These are phyloP conservation scores for Chaetogeoica ovagalla DNA, from an alignment of 2,888 invertebrate species.

Conservation along the genomic window DNA sequence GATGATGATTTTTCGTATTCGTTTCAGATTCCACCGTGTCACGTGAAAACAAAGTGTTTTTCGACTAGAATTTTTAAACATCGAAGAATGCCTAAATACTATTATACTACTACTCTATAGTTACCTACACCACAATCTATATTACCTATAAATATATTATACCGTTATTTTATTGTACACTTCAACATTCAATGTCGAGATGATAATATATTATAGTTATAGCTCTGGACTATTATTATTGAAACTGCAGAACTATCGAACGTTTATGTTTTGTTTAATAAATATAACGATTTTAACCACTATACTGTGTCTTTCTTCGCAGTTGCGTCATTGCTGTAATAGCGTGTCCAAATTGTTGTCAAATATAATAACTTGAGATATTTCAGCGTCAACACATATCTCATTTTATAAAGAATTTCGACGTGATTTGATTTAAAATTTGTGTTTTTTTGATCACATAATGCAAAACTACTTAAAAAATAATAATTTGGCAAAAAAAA, in stretches of 20 bases:
- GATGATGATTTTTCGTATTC: constrained; percentile 54
- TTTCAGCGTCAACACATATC: too few relatives aligned
- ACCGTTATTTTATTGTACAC: constrained; percentile 19
- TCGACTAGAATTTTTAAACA: constrained; percentile 37
- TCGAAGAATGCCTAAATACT: background rate
- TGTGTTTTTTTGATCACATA: too few relatives aligned
- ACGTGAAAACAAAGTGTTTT: background rate
- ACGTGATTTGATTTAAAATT: too few relatives aligned
- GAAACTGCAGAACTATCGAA: background rate
- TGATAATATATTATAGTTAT: background rate
- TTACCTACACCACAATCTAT: constrained; percentile 16
- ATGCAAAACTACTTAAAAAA: too few relatives aligned
- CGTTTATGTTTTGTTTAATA: constrained; percentile 29
- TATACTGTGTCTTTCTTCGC: too few relatives aligned
- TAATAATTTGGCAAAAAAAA: too few relatives aligned
- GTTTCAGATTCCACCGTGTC: background rate
- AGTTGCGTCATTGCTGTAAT: too few relatives aligned
- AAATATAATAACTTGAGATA: too few relatives aligned
- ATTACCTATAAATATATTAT: constrained; percentile 3
- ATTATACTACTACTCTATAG: constrained; percentile 27
- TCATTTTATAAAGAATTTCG: too few relatives aligned
- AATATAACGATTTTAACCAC: background rate
- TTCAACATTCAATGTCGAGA: background rate
- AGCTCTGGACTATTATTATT: background rate
- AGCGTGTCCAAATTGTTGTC: too few relatives aligned